Percentiles rank a stretch among this genome's conserved stretches.
These are phyloP conservation scores for Macropus fuliginosus DNA, from an alignment of 2,797 vertebrate species.

Conservation along the genomic window DNA sequence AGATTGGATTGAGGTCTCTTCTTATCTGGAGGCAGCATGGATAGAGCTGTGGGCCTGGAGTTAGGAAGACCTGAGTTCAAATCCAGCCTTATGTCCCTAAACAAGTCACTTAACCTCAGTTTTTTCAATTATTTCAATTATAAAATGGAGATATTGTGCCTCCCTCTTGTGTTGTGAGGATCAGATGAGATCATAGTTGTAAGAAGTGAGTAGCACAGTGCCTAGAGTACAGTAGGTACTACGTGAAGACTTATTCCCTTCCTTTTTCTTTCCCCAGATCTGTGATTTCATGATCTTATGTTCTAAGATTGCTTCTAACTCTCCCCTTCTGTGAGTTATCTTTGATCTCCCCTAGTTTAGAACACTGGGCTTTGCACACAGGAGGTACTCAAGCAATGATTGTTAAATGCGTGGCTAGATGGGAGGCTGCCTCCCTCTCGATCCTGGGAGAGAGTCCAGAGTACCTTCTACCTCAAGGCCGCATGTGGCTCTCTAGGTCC, in stretches of 20 bases:
- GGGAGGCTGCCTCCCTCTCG: not conserved
- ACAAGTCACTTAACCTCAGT: too few relatives aligned
- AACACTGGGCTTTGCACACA: not conserved
- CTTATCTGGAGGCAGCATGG: too few relatives aligned
- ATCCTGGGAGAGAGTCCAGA: not conserved
- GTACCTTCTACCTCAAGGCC: too few relatives aligned
- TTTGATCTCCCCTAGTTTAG: not conserved
- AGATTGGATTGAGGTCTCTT: too few relatives aligned
- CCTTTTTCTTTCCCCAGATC: not conserved
- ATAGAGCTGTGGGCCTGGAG: too few relatives aligned
- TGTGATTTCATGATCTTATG: not conserved
- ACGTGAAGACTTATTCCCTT: not conserved
- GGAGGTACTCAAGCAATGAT: not conserved
- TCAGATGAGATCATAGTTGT: not conserved
- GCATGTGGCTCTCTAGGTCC: too few relatives aligned
- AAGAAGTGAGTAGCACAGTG: not conserved
- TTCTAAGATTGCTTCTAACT: not conserved
- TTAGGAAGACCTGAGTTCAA: too few relatives aligned
- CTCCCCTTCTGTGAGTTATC: not conserved
- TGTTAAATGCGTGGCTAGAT: not conserved
- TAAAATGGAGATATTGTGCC: too few relatives aligned
- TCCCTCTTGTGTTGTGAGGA: not conserved
- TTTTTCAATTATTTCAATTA: too few relatives aligned
- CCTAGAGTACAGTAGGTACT: not conserved
- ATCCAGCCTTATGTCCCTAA: too few relatives aligned